These are phyloP conservation scores for Acyrthosiphon pisum DNA, from an alignment of 1,140 invertebrate genomes.

Conservation along the genomic window DNA sequence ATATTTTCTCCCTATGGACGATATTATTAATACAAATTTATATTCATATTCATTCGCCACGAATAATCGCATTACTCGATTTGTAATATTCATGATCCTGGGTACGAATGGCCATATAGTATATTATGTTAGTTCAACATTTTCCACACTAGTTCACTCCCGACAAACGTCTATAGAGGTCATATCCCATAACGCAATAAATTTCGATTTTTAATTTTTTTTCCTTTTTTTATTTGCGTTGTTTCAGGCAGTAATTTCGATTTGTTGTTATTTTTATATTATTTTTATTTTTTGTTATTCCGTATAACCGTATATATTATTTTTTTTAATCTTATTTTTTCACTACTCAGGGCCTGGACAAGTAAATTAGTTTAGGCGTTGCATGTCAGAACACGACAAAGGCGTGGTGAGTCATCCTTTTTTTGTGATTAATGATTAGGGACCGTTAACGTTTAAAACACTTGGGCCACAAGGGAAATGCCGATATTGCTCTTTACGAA, in stretches of 20 bases:
- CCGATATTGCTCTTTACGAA: background rate
- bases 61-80: background rate
- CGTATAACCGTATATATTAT: background rate
- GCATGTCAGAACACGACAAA: conserved; percentile 18
- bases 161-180: background rate
- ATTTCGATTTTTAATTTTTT: conserved; percentile 65
- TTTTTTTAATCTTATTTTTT: background rate
- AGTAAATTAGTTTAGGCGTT: conserved; percentile 19
- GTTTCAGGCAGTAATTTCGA: background rate
- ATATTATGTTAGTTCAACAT: background rate
- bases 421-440: conserved; percentile 25
- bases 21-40: background rate
- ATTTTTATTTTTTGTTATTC: background rate
- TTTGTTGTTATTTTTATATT: background rate
- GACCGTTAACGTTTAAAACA: conserved; percentile 18
- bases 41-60: background rate
- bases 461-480: background rate
- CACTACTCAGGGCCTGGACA: background rate
- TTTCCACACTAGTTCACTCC: background rate
- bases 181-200: background rate
- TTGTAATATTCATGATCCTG: background rate
- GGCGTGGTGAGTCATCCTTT: background rate
- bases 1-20: background rate
- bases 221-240: background rate
- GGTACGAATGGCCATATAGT: background rate